phyloP scores from a whole-genome alignment of 2,797 vertebrate species.

The Phrynocephalus vlangalii region DNA sequence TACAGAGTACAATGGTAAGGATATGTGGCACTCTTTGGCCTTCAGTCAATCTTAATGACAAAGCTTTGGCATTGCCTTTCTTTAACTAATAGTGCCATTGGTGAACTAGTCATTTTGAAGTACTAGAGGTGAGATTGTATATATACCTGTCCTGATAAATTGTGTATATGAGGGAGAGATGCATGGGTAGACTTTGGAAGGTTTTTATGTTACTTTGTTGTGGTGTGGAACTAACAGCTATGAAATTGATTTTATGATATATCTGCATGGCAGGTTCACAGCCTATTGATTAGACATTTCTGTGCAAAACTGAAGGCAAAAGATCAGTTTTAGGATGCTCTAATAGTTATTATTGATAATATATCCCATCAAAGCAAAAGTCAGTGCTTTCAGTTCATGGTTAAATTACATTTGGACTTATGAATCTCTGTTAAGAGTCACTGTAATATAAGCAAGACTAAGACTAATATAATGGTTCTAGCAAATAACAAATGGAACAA shows the following conservation, averaged over 20 bases:
- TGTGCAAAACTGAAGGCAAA: not conserved
- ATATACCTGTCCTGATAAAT: not conserved
- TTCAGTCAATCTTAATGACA: not conserved
- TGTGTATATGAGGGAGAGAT: not conserved
- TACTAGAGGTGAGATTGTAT: not conserved
- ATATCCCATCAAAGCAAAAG: not conserved
- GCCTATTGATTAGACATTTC: not conserved
- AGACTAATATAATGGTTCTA: not conserved
- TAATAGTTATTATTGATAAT: not conserved
- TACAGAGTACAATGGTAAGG: not conserved
- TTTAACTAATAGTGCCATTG: not conserved
- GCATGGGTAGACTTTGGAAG: not conserved
- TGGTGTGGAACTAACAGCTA: not conserved
- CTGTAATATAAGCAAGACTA: not conserved
- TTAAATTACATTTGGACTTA: not conserved
- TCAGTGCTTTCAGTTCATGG: not conserved
- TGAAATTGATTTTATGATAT: not conserved
- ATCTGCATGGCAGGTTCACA: conserved; percentile 1
- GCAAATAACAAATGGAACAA: too few relatives aligned
- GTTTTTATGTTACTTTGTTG: not conserved
- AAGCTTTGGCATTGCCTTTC: not conserved
- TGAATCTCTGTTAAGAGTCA: not conserved
- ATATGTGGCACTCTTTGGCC: not conserved
- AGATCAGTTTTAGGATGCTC: not conserved
- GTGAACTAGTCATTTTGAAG: not conserved